Base-by-base conservation (phyloP, 2,797 vertebrate genomes). In the Molossus alvarezi region DNA sequence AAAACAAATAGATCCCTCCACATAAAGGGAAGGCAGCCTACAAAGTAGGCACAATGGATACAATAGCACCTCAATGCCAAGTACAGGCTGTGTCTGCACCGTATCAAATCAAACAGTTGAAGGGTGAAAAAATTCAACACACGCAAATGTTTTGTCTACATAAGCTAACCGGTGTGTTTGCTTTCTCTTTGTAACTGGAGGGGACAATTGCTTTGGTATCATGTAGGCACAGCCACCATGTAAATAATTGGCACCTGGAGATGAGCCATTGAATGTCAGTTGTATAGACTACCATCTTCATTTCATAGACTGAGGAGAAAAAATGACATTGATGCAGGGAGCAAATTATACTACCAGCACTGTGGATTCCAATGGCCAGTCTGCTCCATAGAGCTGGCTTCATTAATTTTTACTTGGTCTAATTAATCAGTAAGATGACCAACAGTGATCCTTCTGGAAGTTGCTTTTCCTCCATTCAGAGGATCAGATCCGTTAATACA, bases 1-100 rank as follows among this genome's bases (percentile, higher is more conserved):
- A 73, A 84, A 88, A 62, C 51, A 71, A 89, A 94, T 13, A 88
- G 92, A 93, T 86, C 13, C 18, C 14, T 88, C 75, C 58, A 6
- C 69, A 90, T 33, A 88, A 83, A 89, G 73, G 60, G 60, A 86
- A 81, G 37, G 60, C 91, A 62, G 58, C n/a, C 69, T 80, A 64
- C 23, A 10, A 51, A 51, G 81, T 67, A 86, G 48, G 6, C 37
- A 67, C 75, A 80, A 11, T n/a, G 58, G 60, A 41, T 65, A 71
- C 60, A 62, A 48, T 11, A 84, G 53, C 20, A 5, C 58, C 64
- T 94, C 37, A 13, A 51, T 48, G 77, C 86, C 91, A n/a, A 37
- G 53, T 20, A 9, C 90, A 67, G 91, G 12, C 60, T 84, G 29
- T 73, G 82, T 60, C 65, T 48, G 67, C 82, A 79, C 55, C n/a